Evolutionary conservation across 2,113 vertebrate species (phyloP).

Genomic region (Dryoscopus gambensis): DNA sequence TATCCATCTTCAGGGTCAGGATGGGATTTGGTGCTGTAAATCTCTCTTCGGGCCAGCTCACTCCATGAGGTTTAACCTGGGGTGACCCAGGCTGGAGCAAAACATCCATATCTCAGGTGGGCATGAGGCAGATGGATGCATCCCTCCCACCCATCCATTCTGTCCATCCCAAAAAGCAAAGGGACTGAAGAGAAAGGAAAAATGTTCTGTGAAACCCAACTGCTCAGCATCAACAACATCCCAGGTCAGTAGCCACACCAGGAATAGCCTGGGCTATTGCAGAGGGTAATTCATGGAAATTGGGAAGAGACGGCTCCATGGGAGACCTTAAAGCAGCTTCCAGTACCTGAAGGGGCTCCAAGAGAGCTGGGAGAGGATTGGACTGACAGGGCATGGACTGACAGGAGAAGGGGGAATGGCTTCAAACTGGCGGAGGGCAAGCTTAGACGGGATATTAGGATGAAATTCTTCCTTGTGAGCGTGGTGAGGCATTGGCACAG

Average conservation of each 20-base stretch:
- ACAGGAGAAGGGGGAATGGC: neutral
- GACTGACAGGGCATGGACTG: neutral
- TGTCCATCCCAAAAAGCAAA: neutral
- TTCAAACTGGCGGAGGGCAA: neutral
- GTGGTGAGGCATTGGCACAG: neutral
- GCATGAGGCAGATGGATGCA: neutral
- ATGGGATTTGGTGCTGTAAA: slow-evolving; percentile 50
- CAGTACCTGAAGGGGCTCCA: neutral
- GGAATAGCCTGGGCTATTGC: rapidly evolving
- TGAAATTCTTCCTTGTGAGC: neutral
- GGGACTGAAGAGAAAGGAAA: neutral
- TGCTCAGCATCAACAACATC: neutral
- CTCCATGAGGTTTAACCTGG: neutral
- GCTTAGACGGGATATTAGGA: neutral
- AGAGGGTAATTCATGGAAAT: neutral
- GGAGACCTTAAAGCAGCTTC: neutral
- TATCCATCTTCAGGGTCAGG: slow-evolving; percentile 47
- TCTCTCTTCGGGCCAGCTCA: neutral
- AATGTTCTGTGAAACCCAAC: neutral
- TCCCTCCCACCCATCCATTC: neutral
- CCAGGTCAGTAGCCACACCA: rapidly evolving
- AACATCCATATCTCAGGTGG: neutral
- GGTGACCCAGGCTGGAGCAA: neutral
- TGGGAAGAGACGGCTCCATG: neutral
- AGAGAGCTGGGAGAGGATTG: neutral